A percentile compares a stretch with the other conserved stretches of the same genome.
phyloP scores from a whole-genome alignment of 2,888 invertebrate species.

The Tenthredo notha region DNA sequence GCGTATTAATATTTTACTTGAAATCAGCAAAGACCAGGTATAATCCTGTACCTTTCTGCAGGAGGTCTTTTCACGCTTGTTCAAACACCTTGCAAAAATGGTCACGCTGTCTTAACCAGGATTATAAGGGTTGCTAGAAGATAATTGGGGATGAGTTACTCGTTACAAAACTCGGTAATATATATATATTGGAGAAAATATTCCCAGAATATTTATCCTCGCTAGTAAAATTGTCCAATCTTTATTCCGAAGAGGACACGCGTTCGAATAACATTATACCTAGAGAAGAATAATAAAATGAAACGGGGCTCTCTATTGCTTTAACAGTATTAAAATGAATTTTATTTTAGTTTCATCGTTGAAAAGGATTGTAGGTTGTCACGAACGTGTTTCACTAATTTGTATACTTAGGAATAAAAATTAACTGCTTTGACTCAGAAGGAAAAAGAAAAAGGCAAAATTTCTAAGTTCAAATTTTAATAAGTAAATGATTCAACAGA shows the following conservation, averaged over 20 bases:
- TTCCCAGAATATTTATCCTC: not conserved
- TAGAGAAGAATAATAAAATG: not conserved
- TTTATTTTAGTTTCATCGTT: not conserved
- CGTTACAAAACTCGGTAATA: not conserved
- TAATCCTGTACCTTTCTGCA: slow-evolving; percentile 8
- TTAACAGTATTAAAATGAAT: not conserved
- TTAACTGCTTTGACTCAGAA: not conserved
- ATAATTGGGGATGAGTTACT: slow-evolving; percentile 16
- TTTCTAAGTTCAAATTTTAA: not conserved
- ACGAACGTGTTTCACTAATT: not conserved
- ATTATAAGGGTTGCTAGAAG: slow-evolving; percentile 17
- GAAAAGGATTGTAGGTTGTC: not conserved
- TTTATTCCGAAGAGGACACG: not conserved
- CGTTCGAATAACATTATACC: not conserved
- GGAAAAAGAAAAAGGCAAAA: not conserved
- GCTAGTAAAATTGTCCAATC: not conserved
- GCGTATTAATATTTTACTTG: not conserved
- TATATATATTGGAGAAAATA: not conserved
- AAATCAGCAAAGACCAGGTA: not conserved
- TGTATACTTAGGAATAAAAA: not conserved
- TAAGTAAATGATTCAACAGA: not conserved
- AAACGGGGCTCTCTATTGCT: not conserved
- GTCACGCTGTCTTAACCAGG: not conserved
- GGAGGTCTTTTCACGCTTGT: not conserved
- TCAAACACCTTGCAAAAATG: not conserved